Conservation (phyloP, 2,113 vertebrate genomes). For the Cromileptes altivelis region DNA sequence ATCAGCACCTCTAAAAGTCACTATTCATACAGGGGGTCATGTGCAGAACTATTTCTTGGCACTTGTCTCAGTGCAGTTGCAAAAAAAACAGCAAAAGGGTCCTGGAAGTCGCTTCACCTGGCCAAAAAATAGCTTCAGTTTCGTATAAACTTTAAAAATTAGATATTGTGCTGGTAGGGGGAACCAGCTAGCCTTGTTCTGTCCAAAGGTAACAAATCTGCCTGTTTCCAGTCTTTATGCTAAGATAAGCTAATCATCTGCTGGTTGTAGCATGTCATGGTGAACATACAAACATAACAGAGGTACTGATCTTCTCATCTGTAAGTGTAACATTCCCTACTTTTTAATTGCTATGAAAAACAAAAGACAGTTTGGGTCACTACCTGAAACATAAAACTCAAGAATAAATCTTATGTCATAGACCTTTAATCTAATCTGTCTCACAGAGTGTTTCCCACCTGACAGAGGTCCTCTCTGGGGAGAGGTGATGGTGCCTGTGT, state of each 20-base stretch:
- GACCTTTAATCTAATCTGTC: too few species aligned
- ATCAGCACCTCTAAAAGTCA: neutral
- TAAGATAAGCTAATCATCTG: conserved; percentile 4
- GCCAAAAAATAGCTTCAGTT: neutral
- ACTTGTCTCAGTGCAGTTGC: neutral
- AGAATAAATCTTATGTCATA: neutral
- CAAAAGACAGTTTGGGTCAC: neutral
- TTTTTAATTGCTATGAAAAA: neutral
- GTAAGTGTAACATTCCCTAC: too few species aligned
- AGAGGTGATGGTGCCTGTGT: conserved; percentile 87
- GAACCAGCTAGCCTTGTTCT: too few species aligned
- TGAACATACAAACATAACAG: neutral
- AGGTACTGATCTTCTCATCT: neutral
- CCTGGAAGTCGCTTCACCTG: neutral
- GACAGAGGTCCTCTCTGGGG: conserved; percentile 87
- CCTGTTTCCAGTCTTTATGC: neutral
- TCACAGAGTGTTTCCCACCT: conserved; percentile 57
- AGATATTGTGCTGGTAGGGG: neutral
- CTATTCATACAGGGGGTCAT: neutral
- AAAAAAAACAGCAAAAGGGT: neutral
- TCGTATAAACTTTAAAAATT: neutral
- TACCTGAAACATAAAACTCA: neutral
- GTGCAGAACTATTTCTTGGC: neutral
- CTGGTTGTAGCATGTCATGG: neutral
- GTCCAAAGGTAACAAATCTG: too few species aligned